These are phyloP conservation scores for Deroplatys truncata DNA, from an alignment of 2,888 invertebrate species.

Conservation along the genomic window DNA sequence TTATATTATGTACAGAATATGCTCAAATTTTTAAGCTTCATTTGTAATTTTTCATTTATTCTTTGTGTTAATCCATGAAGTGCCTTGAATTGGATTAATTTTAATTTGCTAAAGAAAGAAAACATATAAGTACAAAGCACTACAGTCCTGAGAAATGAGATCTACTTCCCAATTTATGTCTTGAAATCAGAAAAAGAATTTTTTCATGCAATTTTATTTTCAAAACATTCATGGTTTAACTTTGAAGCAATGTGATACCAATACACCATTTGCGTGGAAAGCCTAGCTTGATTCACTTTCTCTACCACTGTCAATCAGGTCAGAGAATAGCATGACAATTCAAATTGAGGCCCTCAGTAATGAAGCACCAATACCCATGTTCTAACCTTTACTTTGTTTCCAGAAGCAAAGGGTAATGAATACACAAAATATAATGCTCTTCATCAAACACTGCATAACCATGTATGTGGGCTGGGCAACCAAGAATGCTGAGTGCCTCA, in stretches of 20 bases:
- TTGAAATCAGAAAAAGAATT: background rate
- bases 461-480: background rate
- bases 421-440: background rate
- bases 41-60: background rate
- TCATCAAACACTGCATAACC: too few relatives aligned
- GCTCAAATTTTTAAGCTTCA: background rate
- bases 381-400: background rate
- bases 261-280: constrained; percentile 26
- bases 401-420: background rate
- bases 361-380: background rate
- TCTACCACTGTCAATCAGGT: background rate
- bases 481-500: background rate
- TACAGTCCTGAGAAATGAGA: background rate
- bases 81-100: background rate
- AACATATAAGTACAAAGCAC: background rate
- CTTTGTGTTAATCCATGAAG: background rate
- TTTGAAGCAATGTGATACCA: background rate
- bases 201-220: background rate
- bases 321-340: background rate
- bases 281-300: background rate
- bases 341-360: background rate
- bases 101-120: background rate
- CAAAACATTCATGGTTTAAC: background rate
- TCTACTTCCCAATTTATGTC: background rate
- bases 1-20: background rate